Conservation (phyloP, 2,797 vertebrate species). For the Eospalax fontanierii region DNA sequence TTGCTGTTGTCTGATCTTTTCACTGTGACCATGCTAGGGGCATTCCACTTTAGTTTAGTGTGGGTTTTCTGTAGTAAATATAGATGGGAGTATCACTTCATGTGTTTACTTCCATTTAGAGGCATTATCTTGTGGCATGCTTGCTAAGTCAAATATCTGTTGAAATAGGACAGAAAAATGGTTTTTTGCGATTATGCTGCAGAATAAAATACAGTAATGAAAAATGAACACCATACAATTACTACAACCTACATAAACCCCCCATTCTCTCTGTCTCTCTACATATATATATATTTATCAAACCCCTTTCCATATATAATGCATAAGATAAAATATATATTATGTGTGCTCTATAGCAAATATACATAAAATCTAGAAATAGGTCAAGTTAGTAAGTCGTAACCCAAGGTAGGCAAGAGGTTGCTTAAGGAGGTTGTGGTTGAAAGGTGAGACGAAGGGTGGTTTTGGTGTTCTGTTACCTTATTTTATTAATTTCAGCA, state of each 20-base stretch:
- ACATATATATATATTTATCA: not conserved
- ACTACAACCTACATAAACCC: not conserved
- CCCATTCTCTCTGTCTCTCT: too few species aligned
- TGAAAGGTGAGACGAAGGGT: not conserved
- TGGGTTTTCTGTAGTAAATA: not conserved
- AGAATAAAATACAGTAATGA: not conserved
- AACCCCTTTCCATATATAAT: not conserved
- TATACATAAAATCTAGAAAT: not conserved
- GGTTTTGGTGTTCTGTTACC: not conserved
- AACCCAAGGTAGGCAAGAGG: not conserved
- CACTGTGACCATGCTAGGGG: too few species aligned
- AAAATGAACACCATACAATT: not conserved
- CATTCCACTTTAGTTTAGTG: not conserved
- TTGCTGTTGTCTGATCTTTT: not conserved
- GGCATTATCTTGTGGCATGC: not conserved
- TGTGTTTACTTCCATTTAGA: not conserved
- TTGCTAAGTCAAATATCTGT: not conserved
- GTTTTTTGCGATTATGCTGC: rapidly evolving
- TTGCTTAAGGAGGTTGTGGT: not conserved
- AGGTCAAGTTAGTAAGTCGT: not conserved
- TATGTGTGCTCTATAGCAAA: not conserved
- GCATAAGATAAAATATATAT: not conserved
- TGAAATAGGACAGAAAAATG: not conserved
- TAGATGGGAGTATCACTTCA: not conserved
- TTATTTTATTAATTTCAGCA: not conserved